Conservation (phyloP, 2,113 vertebrate species). For the Aphyosemion australe region DNA sequence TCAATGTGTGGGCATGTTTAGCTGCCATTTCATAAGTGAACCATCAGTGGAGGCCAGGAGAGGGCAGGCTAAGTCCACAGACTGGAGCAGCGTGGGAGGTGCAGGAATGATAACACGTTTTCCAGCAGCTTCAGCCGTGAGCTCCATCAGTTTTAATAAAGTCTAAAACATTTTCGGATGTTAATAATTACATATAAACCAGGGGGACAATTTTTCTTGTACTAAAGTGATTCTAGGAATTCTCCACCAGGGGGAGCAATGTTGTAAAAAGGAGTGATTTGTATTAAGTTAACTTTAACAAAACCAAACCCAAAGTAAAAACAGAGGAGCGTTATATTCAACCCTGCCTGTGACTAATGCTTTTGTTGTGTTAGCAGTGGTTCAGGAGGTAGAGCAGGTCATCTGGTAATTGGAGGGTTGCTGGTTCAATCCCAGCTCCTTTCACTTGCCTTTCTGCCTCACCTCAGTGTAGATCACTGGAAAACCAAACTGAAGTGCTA, state of each 20-base stretch:
- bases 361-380: too few relatives aligned
- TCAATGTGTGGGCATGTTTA: not conserved
- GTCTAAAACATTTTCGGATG: slow-evolving; percentile 6
- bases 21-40: not conserved
- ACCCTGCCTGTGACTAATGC: too few relatives aligned
- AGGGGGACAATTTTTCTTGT: not conserved
- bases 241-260: slow-evolving; percentile 49
- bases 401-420: too few relatives aligned
- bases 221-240: not conserved
- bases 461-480: too few relatives aligned
- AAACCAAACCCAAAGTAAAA: too few relatives aligned
- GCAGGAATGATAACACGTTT: slow-evolving; percentile 45
- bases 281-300: too few relatives aligned
- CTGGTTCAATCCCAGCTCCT: too few relatives aligned
- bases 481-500: too few relatives aligned
- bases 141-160: not conserved
- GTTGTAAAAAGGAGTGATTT: not conserved
- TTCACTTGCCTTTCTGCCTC: too few relatives aligned
- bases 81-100: slow-evolving; percentile 20
- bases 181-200: not conserved
- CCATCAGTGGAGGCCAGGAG: slow-evolving; percentile 36
- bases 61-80: slow-evolving; percentile 37
- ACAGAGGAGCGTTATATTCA: too few relatives aligned
- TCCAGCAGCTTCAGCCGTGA: slow-evolving; percentile 38
- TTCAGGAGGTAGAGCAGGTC: too few relatives aligned